Evolutionary conservation across 2,888 invertebrate genomes (phyloP), one percentile per base, ranked within the genome.

Genomic region (Eupithecia abbreviata): DNA sequence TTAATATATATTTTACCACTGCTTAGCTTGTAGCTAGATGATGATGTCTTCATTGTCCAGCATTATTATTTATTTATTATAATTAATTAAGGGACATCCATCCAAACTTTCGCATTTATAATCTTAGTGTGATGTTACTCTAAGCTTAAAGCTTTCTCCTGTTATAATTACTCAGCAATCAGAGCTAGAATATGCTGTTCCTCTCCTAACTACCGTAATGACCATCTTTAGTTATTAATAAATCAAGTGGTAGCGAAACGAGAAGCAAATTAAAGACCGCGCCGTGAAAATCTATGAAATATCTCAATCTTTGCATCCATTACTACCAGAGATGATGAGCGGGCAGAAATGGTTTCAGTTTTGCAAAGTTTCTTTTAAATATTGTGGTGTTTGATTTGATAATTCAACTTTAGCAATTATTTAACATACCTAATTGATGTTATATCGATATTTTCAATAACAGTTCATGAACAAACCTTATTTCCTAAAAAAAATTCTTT

Each of bases 261-360:
- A 72, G 75, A 72, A 78, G 80, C 79, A 81, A 78, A 82, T 81
- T 78, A 80, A 78, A 76, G 70, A 71, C 76, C n/a, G 72, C 78
- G 72, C 79, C 79, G 51, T 81, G 82, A 81, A 82, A 83, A 82
- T 81, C 79, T 81, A 82, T 79, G 82, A 79, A 80, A 81, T 81
- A 83, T 83, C 82, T 82, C 81, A 83, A 83, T 82, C 79, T 79
- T 72, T 12, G 76, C 73, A 79, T 81, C 82, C 80, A 80, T 81
- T 83, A 78, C 68, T 70, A 51, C 45, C 78, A 42, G 18, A 42
- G 76, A 72, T 47, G 68, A 72, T 15, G 65, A 58, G 0, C 62
- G 10, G 18, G 7, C 74, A 74, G 78, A 76, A 75, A 49, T 68
- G 75, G n/a, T 42, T 18, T 15, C 1, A 15, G 45, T 9, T 45